These are phyloP conservation scores for Sapayoa aenigma DNA, from an alignment of 2,113 vertebrate genomes.

Conservation along the genomic window DNA sequence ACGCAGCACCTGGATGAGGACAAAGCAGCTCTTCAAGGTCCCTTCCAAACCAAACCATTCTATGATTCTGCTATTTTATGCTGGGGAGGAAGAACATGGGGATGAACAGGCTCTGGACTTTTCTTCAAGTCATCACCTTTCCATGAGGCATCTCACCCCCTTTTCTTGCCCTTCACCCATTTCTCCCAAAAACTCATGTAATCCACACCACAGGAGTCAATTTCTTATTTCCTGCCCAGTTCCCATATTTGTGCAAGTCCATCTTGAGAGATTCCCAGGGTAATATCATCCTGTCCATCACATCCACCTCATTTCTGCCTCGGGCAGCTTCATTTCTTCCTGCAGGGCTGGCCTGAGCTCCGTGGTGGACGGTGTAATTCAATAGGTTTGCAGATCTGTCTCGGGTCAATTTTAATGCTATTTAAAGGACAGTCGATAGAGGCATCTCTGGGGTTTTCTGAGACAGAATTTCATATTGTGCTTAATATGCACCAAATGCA, in stretches of 20 bases:
- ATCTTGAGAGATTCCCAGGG: not conserved
- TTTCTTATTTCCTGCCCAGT: not conserved
- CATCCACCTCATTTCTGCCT: not conserved
- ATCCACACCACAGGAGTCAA: not conserved
- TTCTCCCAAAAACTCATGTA: not conserved
- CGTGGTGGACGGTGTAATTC: constrained; percentile 62
- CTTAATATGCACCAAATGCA: constrained; percentile 46
- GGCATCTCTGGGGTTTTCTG: constrained; percentile 68
- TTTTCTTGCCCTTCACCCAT: not conserved
- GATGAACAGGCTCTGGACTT: not conserved
- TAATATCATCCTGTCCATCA: not conserved
- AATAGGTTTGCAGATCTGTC: constrained; percentile 74
- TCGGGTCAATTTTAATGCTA: constrained; percentile 80
- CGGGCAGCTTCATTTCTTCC: constrained; percentile 31
- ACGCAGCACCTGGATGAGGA: not conserved
- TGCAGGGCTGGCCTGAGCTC: constrained; percentile 43
- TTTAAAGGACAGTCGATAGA: constrained; percentile 79
- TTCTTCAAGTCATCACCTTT: not conserved
- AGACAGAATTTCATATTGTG: constrained; percentile 69
- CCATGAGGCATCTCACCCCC: fast-evolving
- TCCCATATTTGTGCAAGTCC: not conserved
- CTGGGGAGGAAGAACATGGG: not conserved
- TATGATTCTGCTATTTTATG: not conserved
- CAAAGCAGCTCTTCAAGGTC: not conserved
- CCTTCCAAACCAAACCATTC: not conserved